Percentiles rank a stretch among this genome's conserved stretches.
These are phyloP conservation scores for Cephus pulcher DNA, from an alignment of 2,888 invertebrate genomes.

Conservation along the genomic window DNA sequence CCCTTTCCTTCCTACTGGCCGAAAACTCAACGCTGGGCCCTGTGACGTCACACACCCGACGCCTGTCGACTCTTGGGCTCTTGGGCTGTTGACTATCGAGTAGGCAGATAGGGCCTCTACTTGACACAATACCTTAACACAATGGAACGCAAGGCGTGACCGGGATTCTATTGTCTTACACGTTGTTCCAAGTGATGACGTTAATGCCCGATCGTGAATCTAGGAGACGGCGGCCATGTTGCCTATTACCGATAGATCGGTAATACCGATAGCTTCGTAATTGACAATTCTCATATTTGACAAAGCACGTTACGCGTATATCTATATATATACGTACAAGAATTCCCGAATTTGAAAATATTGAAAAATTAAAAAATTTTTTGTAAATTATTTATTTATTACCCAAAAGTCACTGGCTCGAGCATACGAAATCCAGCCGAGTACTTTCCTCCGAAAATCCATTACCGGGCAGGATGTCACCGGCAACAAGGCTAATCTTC, in stretches of 20 bases:
- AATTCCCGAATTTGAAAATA: too few relatives aligned
- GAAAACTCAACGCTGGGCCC: neutral
- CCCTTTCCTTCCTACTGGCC: neutral
- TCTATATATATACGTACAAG: fast-evolving
- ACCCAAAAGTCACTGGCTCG: neutral
- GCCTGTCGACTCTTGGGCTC: neutral
- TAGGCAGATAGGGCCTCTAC: constrained; percentile 1
- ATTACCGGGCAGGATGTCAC: neutral
- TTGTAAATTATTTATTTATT: too few relatives aligned
- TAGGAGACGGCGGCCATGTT: neutral
- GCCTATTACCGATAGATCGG: neutral
- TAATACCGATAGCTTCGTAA: neutral
- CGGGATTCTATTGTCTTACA: constrained; percentile 2
- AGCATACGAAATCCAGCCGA: neutral
- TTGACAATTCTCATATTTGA: neutral
- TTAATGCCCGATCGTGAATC: neutral
- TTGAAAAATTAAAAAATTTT: neutral
- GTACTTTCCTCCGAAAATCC: neutral
- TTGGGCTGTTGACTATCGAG: neutral
- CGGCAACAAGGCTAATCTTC: neutral
- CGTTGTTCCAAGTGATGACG: neutral
- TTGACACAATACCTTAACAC: constrained; percentile 2
- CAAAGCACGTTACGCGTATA: neutral
- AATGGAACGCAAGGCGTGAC: constrained; percentile 6
- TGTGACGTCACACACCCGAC: neutral